These are phyloP conservation scores for Campopleginae sp. DNA, from an alignment of 2,888 invertebrate genomes.

Conservation along the genomic window DNA sequence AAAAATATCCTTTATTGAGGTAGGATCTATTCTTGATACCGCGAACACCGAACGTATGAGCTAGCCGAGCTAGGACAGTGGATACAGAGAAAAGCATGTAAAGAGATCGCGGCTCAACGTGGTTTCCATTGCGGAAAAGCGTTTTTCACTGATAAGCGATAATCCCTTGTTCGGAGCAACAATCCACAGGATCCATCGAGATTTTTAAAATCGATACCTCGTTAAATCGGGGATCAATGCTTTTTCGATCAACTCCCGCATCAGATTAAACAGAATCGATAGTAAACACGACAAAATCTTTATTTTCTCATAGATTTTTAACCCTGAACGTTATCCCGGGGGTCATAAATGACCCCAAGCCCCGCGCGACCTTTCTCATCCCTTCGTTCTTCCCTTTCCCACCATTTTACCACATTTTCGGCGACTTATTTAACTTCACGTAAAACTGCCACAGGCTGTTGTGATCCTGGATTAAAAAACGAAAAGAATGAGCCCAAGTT, in stretches of 20 bases:
- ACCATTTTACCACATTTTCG: too few relatives aligned
- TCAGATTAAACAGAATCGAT: not conserved
- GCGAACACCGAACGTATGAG: conserved; percentile 40
- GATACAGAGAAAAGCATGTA: conserved; percentile 3
- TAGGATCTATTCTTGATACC: conserved; percentile 59
- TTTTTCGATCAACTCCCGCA: not conserved
- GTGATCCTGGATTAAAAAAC: too few relatives aligned
- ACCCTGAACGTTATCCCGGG: too few relatives aligned
- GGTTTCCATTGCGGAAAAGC: conserved; percentile 51
- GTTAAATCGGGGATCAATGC: not conserved
- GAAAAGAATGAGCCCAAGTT: too few relatives aligned
- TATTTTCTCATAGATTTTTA: too few relatives aligned
- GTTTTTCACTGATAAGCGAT: conserved; percentile 39
- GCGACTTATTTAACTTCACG: too few relatives aligned
- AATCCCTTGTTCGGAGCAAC: not conserved
- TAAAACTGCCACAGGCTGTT: too few relatives aligned
- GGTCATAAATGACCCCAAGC: too few relatives aligned
- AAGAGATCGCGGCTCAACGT: conserved; percentile 23
- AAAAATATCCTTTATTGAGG: conserved; percentile 62
- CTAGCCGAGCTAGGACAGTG: conserved; percentile 3
- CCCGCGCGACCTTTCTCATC: too few relatives aligned
- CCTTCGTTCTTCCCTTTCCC: too few relatives aligned
- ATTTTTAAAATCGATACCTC: not conserved
- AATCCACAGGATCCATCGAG: conserved; percentile 16
- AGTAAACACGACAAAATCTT: too few relatives aligned